Conservation (phyloP, 2,797 vertebrate genomes). For the Peromyscus nudipes region DNA sequence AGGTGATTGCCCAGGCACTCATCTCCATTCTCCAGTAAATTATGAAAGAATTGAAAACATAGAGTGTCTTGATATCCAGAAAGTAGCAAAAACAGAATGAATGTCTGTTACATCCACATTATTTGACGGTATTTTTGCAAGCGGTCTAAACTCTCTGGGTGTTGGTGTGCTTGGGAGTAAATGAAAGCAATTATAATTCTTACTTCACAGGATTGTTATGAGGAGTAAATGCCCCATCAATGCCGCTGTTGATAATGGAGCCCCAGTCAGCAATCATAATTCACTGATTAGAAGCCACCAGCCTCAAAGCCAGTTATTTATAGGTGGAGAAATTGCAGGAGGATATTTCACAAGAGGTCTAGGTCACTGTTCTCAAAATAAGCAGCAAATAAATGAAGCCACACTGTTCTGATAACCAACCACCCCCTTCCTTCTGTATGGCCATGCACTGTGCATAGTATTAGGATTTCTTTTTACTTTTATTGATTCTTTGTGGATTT, state of each 20-base stretch:
- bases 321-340: conserved; percentile 79
- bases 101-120: neutral
- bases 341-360: conserved; percentile 79
- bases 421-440: neutral
- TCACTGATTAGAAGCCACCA: conserved; percentile 81
- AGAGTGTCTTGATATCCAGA: neutral
- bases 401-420: conserved; percentile 43
- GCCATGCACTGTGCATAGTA: conserved; percentile 68
- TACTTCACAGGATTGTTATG: conserved; percentile 75
- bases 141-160: neutral
- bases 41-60: neutral
- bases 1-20: neutral
- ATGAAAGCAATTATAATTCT: conserved; percentile 71
- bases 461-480: conserved; percentile 8
- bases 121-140: conserved; percentile 5
- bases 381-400: conserved; percentile 76
- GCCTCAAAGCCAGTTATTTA: conserved; percentile 82
- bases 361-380: conserved; percentile 81
- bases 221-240: conserved; percentile 65
- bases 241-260: conserved; percentile 65
- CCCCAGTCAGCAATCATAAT: conserved; percentile 66
- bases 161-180: conserved; percentile 34
- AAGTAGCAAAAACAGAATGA: neutral
- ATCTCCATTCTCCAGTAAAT: neutral
- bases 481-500: neutral